These are phyloP conservation scores for Acanthochromis polyacanthus DNA, from an alignment of 2,113 vertebrate genomes.

Conservation along the genomic window DNA sequence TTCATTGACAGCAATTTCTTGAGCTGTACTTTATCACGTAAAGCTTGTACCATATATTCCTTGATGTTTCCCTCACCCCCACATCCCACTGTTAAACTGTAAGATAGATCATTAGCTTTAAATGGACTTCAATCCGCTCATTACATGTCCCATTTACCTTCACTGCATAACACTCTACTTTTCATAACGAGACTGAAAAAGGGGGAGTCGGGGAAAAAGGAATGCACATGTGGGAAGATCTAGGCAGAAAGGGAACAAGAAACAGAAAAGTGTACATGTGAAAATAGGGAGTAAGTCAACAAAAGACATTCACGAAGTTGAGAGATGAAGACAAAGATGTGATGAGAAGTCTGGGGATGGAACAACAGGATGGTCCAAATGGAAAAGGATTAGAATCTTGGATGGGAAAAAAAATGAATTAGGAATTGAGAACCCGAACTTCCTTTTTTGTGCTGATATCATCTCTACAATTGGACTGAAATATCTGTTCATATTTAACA, in stretches of 20 bases:
- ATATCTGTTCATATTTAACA: conserved; percentile 17
- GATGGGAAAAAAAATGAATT: not conserved
- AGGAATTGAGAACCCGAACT: not conserved
- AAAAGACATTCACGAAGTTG: not conserved
- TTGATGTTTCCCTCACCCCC: conserved; percentile 43
- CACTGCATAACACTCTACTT: conserved; percentile 71
- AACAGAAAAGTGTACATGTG: conserved; percentile 5
- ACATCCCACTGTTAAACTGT: conserved; percentile 59
- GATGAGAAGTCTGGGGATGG: not conserved
- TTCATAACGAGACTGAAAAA: conserved; percentile 56
- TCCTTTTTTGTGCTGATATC: conserved; percentile 12
- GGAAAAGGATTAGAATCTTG: conserved; percentile 3
- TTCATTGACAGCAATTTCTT: conserved; percentile 11
- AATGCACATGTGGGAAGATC: conserved; percentile 8
- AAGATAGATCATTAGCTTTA: conserved; percentile 80
- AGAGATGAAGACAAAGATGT: conserved; percentile 36
- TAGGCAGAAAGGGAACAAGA: conserved; percentile 27
- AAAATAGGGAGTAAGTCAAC: conserved; percentile 27
- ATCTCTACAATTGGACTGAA: conserved; percentile 3
- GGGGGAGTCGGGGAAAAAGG: not conserved
- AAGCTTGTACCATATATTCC: conserved; percentile 35
- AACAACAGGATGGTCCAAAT: not conserved
- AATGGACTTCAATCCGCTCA: conserved; percentile 80
- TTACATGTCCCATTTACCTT: conserved; percentile 86
- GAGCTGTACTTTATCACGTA: conserved; percentile 18